A percentile compares a stretch with the other conserved stretches of the same genome.
Evolutionary conservation across 2,797 vertebrate species (phyloP).

Genomic region (Uromys caudimaculatus): DNA sequence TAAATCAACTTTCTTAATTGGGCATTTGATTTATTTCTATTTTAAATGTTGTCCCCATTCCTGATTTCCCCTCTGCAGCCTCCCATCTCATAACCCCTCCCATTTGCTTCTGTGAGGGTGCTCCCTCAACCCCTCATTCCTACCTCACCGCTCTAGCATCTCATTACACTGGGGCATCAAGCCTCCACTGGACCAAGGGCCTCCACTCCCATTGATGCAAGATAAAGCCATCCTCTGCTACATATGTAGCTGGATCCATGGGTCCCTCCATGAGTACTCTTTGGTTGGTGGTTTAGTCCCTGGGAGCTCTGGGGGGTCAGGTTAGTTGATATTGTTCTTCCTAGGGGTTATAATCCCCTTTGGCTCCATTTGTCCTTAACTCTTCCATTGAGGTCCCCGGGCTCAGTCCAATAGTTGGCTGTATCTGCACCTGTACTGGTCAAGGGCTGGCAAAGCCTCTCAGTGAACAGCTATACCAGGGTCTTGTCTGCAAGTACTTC

Average conservation of each 20-base stretch:
- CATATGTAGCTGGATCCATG: neutral
- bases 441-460: neutral
- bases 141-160: neutral
- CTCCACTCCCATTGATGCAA: neutral
- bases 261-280: neutral
- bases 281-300: neutral
- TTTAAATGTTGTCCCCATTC: too few species aligned
- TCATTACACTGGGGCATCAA: neutral
- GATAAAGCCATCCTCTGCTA: neutral
- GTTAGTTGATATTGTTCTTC: neutral
- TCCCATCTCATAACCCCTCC: neutral
- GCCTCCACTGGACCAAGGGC: neutral
- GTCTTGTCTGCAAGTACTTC: neutral
- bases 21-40: too few species aligned
- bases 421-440: neutral
- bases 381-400: neutral
- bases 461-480: neutral
- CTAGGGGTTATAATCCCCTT: neutral
- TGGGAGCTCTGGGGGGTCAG: neutral
- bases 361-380: neutral
- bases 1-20: neutral
- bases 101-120: neutral
- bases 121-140: neutral
- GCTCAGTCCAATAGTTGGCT: neutral
- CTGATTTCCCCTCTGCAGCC: neutral